Percentiles rank a stretch among this genome's conserved stretches.
Conservation (phyloP, 2,797 vertebrate species). For the Neosalanx taihuensis region DNA sequence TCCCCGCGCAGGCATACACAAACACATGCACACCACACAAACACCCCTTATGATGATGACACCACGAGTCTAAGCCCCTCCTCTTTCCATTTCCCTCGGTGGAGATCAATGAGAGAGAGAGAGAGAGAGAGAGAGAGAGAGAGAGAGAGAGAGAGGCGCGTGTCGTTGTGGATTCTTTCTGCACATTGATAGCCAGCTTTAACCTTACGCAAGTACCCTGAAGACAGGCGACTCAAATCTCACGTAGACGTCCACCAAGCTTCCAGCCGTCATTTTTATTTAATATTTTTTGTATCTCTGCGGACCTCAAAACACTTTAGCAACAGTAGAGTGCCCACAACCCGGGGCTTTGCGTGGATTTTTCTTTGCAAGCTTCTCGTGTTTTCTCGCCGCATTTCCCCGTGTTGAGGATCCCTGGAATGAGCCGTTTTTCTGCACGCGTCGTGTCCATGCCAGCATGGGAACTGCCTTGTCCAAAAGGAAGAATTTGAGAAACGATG, state of each 20-base stretch:
- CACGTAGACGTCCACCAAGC: neutral
- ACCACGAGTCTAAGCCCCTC: constrained; percentile 33
- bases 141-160: constrained; percentile 38
- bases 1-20: constrained; percentile 11
- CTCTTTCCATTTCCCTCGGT: constrained; percentile 37
- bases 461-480: constrained; percentile 95
- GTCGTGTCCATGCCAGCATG: constrained; percentile 85
- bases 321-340: neutral
- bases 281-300: constrained; percentile 23
- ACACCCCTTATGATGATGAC: constrained; percentile 31
- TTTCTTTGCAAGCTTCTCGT: constrained; percentile 43
- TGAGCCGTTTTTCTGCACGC: constrained; percentile 72
- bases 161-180: constrained; percentile 54
- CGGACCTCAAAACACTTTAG: constrained; percentile 28
- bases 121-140: constrained; percentile 41
- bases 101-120: constrained; percentile 63
- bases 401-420: constrained; percentile 62
- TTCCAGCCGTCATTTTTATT: neutral
- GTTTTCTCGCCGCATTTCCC: constrained; percentile 46
- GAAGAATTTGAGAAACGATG: constrained; percentile 92
- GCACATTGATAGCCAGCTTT: constrained; percentile 55
- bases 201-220: constrained; percentile 49
- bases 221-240: constrained; percentile 3
- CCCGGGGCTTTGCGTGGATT: constrained; percentile 45
- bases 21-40: neutral